phyloP scores from a whole-genome alignment of 2,113 vertebrate species.

The Carassius auratus region DNA sequence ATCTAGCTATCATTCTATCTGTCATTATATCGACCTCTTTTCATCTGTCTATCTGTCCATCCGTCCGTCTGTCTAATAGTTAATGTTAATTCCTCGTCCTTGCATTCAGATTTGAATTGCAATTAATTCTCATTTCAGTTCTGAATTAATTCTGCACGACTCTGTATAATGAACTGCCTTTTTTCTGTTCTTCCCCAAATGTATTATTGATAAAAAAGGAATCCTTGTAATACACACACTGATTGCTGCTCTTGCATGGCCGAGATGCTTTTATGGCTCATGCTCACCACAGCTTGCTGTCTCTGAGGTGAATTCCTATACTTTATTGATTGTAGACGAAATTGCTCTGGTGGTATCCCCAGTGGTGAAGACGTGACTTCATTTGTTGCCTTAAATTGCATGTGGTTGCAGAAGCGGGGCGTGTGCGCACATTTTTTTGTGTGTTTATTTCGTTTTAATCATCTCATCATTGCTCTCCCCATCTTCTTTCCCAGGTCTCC shows the following conservation, averaged over 20 bases:
- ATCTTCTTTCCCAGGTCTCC: neutral
- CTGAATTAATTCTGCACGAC: neutral
- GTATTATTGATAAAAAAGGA: neutral
- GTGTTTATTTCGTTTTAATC: conserved; percentile 16
- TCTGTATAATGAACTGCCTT: neutral
- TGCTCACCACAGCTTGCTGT: neutral
- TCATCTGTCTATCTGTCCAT: neutral
- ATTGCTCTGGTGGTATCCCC: conserved; percentile 31
- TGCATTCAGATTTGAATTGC: neutral
- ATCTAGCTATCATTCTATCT: neutral
- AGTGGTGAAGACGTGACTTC: conserved; percentile 18
- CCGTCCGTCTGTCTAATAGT: neutral
- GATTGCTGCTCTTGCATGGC: neutral
- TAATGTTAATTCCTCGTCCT: neutral
- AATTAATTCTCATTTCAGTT: neutral
- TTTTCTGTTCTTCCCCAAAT: too few relatives aligned
- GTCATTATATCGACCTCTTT: neutral
- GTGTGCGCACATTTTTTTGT: conserved; percentile 1
- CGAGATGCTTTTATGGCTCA: neutral
- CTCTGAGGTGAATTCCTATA: conserved; percentile 21
- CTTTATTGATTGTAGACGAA: conserved; percentile 31
- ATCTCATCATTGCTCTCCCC: neutral
- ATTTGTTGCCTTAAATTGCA: conserved; percentile 25
- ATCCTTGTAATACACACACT: neutral
- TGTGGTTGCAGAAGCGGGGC: conserved; percentile 10